Base-by-base conservation (phyloP, 2,113 vertebrate genomes). In the Typhlomys cinereus region DNA sequence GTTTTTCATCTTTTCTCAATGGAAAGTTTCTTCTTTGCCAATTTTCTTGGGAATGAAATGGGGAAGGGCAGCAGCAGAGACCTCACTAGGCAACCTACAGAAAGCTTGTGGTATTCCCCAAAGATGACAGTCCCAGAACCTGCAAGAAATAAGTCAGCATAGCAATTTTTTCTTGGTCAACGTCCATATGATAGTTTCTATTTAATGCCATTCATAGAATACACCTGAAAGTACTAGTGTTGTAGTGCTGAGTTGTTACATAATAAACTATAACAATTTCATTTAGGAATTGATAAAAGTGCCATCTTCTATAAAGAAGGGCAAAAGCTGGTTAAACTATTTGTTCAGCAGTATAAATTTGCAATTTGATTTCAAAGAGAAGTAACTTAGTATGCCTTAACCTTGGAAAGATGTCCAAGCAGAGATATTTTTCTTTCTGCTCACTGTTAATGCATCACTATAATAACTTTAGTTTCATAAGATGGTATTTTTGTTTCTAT, bases 281-380 rank as follows among this genome's bases (percentile, higher is more conserved):
- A 92, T 94, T 89, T 93, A 81, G 12, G 91, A 92, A 93, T 36
- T 64, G 36, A 93, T 93, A 79, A 75, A 94, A 52, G 76, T 85
- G 88, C 79, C 74, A 54, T 59, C n/a, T 96, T 93, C 48, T 15
- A 27, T 41, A 92, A 96, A 46, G 18, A 23, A 94, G 31, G 10
- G 14, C 61, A 89, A 41, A 89, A 20, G 44, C 75, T 66, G 62
- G 44, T 80, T 57, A 75, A 15, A 31, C 27, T 89, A 31, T 57
- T 52, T 36, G 27, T 46, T 84, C 69, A 80, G 27, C 13, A 79
- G 4, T 78, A 48, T 80, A 41, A 36, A 27, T 69, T 85, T 86
- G 44, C 17, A 20, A n/a, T 87, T 11, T 71, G 27, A 23, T 82
- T 90, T 61, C 62, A 91, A 84, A 11, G 57, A 12, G 89, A 93